A percentile compares a stretch with the other conserved stretches of the same genome.
These are phyloP conservation scores for Bicyclus anynana DNA, from an alignment of 1,140 invertebrate genomes.

Conservation along the genomic window DNA sequence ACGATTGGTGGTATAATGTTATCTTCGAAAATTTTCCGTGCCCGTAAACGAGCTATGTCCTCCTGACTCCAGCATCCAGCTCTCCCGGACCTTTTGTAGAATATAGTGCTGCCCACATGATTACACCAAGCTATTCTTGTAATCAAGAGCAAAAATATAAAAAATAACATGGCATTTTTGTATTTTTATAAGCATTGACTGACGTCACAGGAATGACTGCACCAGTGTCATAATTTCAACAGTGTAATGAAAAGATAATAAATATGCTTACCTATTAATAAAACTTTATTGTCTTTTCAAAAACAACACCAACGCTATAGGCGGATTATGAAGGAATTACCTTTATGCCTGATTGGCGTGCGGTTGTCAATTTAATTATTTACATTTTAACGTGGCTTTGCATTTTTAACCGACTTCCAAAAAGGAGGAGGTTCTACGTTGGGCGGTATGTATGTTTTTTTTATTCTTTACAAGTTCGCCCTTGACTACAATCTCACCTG, in stretches of 20 bases:
- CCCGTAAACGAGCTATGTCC: constrained; percentile 64
- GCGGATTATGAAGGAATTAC: no score
- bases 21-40: constrained; percentile 63
- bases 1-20: constrained; percentile 51
- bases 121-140: constrained; percentile 31
- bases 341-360: no score
- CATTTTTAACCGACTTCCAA: no score
- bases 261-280: not conserved
- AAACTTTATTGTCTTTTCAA: no score
- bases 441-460: no score
- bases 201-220: no score
- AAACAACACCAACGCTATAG: no score
- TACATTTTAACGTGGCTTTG: no score
- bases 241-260: not conserved
- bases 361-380: no score
- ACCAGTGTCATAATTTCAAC: not conserved
- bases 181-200: not conserved
- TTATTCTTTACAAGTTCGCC: no score
- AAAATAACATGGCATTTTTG: constrained; percentile 47
- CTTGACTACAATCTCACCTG: no score
- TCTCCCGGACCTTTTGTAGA: constrained; percentile 45
- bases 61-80: constrained; percentile 70
- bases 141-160: constrained; percentile 46
- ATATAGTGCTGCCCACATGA: constrained; percentile 59
- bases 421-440: no score